phyloP scores from a whole-genome alignment of 2,888 invertebrate species.

The Aelia acuminata region DNA sequence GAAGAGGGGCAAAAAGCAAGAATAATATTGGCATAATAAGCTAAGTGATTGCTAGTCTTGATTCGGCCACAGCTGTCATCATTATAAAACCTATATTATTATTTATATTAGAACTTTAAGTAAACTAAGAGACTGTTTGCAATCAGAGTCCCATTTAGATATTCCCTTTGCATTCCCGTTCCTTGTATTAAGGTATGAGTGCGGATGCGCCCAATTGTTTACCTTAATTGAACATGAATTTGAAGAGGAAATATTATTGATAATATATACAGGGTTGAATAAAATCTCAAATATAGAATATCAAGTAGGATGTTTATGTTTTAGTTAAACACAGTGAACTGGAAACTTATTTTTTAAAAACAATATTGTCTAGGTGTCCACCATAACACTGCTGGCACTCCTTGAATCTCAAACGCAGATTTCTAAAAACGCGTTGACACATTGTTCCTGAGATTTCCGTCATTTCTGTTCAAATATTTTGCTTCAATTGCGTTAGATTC shows the following conservation, averaged over 20 bases:
- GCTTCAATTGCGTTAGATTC: too few relatives aligned
- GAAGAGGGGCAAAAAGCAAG: neutral
- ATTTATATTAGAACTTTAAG: neutral
- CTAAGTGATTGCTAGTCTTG: neutral
- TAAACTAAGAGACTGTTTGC: neutral
- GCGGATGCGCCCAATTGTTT: neutral
- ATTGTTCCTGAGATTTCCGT: too few relatives aligned
- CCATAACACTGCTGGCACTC: too few relatives aligned
- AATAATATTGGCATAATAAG: neutral
- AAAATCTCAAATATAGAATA: too few relatives aligned
- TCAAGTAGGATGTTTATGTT: too few relatives aligned
- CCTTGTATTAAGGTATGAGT: neutral
- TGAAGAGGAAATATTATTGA: neutral
- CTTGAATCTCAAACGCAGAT: too few relatives aligned
- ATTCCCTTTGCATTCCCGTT: neutral
- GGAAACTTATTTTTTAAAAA: too few relatives aligned
- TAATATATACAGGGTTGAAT: too few relatives aligned
- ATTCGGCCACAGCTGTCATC: neutral
- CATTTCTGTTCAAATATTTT: too few relatives aligned
- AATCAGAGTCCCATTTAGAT: slow-evolving; percentile 9
- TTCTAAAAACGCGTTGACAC: too few relatives aligned
- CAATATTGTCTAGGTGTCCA: too few relatives aligned
- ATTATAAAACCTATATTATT: neutral
- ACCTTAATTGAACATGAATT: neutral
- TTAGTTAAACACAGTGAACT: too few relatives aligned